Evolutionary conservation across 2,888 invertebrate genomes (phyloP).

Genomic region (Stenichneumon culpator): DNA sequence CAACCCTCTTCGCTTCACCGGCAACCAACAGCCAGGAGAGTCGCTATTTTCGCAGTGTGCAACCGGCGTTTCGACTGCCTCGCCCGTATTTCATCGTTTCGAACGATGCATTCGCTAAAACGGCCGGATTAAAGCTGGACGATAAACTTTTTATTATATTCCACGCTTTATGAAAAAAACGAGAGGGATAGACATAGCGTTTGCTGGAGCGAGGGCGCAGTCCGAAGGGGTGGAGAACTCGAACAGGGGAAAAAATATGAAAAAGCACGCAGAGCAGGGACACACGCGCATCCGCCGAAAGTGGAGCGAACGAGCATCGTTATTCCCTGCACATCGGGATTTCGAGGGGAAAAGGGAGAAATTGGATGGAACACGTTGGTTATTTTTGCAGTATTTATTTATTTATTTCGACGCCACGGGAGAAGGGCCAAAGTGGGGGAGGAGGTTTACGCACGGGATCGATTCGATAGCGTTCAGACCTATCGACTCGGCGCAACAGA

Average conservation of each 20-base stretch:
- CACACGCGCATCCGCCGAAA: constrained; percentile 56
- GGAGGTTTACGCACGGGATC: constrained; percentile 47
- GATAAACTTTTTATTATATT: constrained; percentile 82
- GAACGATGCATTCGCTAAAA: constrained; percentile 77
- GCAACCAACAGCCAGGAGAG: constrained; percentile 45
- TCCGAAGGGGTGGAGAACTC: constrained; percentile 35
- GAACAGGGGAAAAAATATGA: constrained; percentile 26
- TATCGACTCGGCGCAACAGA: constrained; percentile 63
- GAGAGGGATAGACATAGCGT: constrained; percentile 49
- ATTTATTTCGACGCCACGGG: constrained; percentile 63
- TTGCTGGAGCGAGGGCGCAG: constrained; percentile 53
- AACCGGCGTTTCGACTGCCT: constrained; percentile 44
- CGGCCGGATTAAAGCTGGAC: constrained; percentile 80
- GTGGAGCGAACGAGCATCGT: constrained; percentile 69
- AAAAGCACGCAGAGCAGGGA: constrained; percentile 22
- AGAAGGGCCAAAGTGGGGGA: constrained; percentile 36
- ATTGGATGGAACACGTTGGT: constrained; percentile 61
- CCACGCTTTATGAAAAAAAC: constrained; percentile 71
- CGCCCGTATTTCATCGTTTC: constrained; percentile 78
- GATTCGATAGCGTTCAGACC: constrained; percentile 62
- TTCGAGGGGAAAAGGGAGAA: constrained; percentile 22
- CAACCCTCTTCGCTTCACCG: constrained; percentile 1
- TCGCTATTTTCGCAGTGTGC: constrained; percentile 68
- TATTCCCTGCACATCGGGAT: constrained; percentile 61
- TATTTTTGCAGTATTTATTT: constrained; percentile 67